These are phyloP conservation scores for Plestiodon gilberti DNA, from an alignment of 2,113 vertebrate species.

Conservation along the genomic window DNA sequence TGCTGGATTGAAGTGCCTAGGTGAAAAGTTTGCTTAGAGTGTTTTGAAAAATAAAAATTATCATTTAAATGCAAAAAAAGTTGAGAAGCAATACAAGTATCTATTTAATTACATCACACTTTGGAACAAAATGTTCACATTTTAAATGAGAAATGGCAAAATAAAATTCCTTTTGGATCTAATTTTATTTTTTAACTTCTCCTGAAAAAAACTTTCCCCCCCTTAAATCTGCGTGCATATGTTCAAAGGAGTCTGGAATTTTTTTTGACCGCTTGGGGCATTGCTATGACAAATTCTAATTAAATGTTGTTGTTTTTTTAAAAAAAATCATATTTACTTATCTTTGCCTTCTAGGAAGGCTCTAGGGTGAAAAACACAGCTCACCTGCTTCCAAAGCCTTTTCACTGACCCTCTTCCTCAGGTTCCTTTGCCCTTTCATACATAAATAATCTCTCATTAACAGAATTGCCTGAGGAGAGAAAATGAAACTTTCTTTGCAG, in stretches of 20 bases:
- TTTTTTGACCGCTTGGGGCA: background rate
- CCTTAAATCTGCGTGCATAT: background rate
- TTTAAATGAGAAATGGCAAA: background rate
- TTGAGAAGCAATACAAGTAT: background rate
- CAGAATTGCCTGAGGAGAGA: background rate
- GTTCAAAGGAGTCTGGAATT: background rate
- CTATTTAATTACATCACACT: background rate
- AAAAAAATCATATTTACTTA: background rate
- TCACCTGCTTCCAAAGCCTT: background rate
- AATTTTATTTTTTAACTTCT: background rate
- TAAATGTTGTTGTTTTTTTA: background rate
- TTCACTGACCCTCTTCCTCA: background rate
- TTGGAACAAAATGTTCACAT: background rate
- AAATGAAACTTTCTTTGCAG: background rate
- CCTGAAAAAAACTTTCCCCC: too few species aligned
- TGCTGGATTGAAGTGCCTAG: background rate
- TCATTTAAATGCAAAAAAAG: background rate
- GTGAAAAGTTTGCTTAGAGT: background rate
- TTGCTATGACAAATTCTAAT: background rate
- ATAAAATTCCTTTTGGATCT: background rate
- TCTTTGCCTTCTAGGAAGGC: background rate
- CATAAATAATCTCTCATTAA: constrained; percentile 13
- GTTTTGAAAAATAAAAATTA: background rate
- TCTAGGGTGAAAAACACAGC: background rate
- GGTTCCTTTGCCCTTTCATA: constrained; percentile 2